phyloP scores from a whole-genome alignment of 2,113 vertebrate species.

The Pachyramphus minor region DNA sequence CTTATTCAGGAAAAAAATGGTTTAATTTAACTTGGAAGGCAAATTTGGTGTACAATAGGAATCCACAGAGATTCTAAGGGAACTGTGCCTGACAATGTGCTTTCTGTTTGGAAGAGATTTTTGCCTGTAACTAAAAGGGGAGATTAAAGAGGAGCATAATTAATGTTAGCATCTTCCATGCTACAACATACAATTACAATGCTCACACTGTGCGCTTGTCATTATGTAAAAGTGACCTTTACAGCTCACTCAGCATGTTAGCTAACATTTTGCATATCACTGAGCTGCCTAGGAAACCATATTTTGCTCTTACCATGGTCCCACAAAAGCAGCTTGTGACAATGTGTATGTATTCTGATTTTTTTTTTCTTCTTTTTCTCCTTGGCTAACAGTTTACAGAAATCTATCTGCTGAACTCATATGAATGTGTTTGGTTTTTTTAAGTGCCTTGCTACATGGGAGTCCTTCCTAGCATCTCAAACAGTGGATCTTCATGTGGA shows the following conservation, averaged over 20 bases:
- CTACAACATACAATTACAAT: neutral
- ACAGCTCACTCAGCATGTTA: slow-evolving; percentile 10
- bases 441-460: slow-evolving; percentile 95
- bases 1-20: neutral
- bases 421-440: slow-evolving; percentile 31
- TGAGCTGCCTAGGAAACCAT: slow-evolving; percentile 28
- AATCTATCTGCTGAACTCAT: neutral
- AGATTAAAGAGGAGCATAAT: slow-evolving; percentile 41
- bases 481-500: slow-evolving; percentile 69
- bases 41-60: neutral
- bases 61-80: neutral
- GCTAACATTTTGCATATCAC: neutral
- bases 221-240: slow-evolving; percentile 48
- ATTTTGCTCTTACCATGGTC: neutral
- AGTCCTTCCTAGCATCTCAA: slow-evolving; percentile 89
- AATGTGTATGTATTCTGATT: neutral
- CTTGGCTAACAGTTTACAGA: neutral
- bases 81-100: neutral
- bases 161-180: slow-evolving; percentile 18
- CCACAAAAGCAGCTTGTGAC: neutral
- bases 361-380: neutral
- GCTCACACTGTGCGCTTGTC: neutral
- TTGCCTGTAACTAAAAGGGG: slow-evolving; percentile 18
- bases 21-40: slow-evolving; percentile 32
- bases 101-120: neutral